Evolutionary conservation across 2,797 vertebrate genomes (phyloP).

Genomic region (Xenops minutus): DNA sequence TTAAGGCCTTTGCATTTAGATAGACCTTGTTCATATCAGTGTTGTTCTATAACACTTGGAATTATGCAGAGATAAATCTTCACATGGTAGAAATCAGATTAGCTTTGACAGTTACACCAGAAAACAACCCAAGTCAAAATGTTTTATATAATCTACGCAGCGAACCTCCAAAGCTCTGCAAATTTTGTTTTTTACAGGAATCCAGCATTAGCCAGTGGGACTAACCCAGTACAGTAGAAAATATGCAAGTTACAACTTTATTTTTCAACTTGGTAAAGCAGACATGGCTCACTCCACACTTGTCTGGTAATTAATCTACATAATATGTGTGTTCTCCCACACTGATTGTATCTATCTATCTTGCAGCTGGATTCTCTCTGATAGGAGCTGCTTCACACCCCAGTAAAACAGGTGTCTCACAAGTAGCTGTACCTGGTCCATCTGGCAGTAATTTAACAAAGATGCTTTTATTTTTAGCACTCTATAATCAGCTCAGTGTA

Average conservation of each 20-base stretch:
- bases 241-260: not conserved
- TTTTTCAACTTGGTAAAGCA: not conserved
- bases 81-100: not conserved
- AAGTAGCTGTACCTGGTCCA: slow-evolving; percentile 34
- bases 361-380: not conserved
- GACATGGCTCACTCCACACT: not conserved
- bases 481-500: slow-evolving; percentile 16
- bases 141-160: not conserved
- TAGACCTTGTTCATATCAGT: not conserved
- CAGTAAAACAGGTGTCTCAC: slow-evolving; percentile 3
- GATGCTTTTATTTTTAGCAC: slow-evolving; percentile 20
- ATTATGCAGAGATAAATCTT: not conserved
- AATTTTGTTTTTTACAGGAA: not conserved
- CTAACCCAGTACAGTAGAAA: not conserved
- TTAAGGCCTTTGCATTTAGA: slow-evolving; percentile 5
- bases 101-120: not conserved
- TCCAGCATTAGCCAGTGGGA: not conserved
- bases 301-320: not conserved
- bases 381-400: not conserved
- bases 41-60: not conserved
- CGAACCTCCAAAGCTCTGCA: not conserved
- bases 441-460: slow-evolving; percentile 16
- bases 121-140: not conserved
- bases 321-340: not conserved
- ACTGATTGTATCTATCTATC: not conserved